Conservation (phyloP, 1,140 invertebrate genomes). For the Penaeus chinensis region DNA sequence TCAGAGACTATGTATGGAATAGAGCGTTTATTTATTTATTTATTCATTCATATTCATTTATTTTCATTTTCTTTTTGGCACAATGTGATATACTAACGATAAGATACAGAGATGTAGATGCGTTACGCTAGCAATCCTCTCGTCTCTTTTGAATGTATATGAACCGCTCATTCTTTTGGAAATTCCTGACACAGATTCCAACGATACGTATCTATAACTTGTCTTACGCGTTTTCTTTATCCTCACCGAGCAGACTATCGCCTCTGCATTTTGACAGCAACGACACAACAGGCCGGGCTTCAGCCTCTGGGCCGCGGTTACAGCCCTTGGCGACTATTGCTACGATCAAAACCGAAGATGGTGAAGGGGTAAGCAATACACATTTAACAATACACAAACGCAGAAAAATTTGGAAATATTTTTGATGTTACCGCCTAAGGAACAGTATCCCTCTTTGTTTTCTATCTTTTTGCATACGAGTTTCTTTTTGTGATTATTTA, state of each 20-base stretch:
- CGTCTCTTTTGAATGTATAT: too few species aligned
- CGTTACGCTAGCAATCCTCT: too few species aligned
- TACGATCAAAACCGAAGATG: neutral
- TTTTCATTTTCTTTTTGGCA: neutral
- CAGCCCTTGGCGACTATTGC: neutral
- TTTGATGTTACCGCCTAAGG: too few species aligned
- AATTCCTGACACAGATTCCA: too few species aligned
- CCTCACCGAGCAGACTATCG: slow-evolving; percentile 42
- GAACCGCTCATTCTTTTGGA: too few species aligned
- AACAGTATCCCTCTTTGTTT: neutral
- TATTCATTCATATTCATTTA: neutral
- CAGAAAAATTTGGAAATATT: too few species aligned
- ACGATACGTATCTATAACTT: too few species aligned
- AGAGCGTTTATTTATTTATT: neutral
- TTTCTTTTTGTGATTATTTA: neutral
- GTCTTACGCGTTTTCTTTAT: slow-evolving; percentile 17
- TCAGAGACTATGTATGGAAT: neutral
- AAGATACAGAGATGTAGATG: too few species aligned
- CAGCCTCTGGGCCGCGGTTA: neutral
- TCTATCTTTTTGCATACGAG: neutral
- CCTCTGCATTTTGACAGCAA: slow-evolving; percentile 61
- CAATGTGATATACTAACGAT: neutral
- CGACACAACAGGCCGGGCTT: slow-evolving; percentile 32
- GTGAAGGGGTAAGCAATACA: neutral
- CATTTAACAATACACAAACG: neutral